Conservation (phyloP, 2,113 vertebrate genomes). For the Phocoena sinus region DNA sequence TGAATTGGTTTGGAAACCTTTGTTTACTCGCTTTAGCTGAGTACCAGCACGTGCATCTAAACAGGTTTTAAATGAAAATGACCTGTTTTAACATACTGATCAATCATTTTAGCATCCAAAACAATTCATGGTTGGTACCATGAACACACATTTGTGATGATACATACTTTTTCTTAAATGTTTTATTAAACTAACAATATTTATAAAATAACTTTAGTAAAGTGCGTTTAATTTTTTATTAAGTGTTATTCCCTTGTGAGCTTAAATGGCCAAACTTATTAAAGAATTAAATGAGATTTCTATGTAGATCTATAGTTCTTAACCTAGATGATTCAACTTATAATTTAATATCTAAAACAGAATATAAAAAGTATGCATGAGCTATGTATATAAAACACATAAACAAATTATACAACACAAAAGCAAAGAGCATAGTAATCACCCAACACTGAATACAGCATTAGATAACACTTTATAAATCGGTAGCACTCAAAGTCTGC, state of each 20-base stretch:
- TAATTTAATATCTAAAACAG: background rate
- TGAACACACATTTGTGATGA: background rate
- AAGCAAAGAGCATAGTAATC: background rate
- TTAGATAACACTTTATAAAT: background rate
- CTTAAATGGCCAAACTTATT: background rate
- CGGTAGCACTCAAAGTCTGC: background rate
- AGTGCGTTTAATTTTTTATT: background rate
- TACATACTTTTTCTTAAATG: background rate
- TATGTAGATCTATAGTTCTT: background rate
- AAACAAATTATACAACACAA: background rate
- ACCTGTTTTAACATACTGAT: background rate
- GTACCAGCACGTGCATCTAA: background rate
- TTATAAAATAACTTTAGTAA: background rate
- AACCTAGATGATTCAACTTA: background rate
- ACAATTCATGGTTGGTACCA: background rate
- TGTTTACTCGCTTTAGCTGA: background rate
- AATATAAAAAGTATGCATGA: background rate
- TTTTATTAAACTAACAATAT: background rate
- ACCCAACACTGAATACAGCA: background rate
- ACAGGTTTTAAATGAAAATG: background rate
- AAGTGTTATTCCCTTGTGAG: background rate
- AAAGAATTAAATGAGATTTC: constrained; percentile 11
- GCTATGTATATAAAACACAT: background rate
- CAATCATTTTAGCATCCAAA: background rate
- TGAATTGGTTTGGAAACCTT: background rate